Evolutionary conservation across 2,113 vertebrate genomes (phyloP), one percentile per base, ranked within the genome.

Genomic region (Hyperoodon ampullatus): DNA sequence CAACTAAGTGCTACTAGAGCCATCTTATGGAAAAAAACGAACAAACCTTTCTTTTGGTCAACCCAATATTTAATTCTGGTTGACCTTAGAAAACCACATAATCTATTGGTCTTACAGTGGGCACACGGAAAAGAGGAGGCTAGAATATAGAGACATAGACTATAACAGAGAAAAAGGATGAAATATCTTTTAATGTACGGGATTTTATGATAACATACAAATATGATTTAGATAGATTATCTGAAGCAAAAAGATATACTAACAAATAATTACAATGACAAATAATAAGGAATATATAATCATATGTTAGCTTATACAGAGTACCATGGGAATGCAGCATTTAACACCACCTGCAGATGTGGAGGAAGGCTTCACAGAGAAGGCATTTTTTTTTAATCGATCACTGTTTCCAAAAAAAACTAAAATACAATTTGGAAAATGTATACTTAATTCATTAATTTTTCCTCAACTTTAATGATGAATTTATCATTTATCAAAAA

Each of bases 391-490:
- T 2, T 23, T 23, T 9, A n/a, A 89, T 50, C 24, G 5, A 30
- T 28, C 30, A 58, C 13, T 84, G 12, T 90, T 96, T 72, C 16
- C 50, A 53, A 90, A 55, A 94, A 90, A 24, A 80, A 90, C 24
- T 86, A 89, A 78, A 87, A 21, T 65, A 83, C 11, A 94, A n/a
- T 81, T 61, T 66, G 15, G 21, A 26, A 96, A 94, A 94, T 33
- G 3, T 4, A 96, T 60, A 72, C 58, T 95, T 92, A 72, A 93
- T 72, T 84, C 24, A 72, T 74, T 89, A 94, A 84, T 71, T 94
- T 92, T 90, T 35, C 53, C 55, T 95, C 72, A 68, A 90, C 8
- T 83, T 88, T 71, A 94, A 80, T 74, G 23, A 88, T 68, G 14
- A 74, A 87, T 81, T 88, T 93, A 81, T 13, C 21, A 71, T 39